Percentiles rank a stretch among this genome's conserved stretches.
phyloP scores from a whole-genome alignment of 2,888 invertebrate genomes.

The Theretra japonica region DNA sequence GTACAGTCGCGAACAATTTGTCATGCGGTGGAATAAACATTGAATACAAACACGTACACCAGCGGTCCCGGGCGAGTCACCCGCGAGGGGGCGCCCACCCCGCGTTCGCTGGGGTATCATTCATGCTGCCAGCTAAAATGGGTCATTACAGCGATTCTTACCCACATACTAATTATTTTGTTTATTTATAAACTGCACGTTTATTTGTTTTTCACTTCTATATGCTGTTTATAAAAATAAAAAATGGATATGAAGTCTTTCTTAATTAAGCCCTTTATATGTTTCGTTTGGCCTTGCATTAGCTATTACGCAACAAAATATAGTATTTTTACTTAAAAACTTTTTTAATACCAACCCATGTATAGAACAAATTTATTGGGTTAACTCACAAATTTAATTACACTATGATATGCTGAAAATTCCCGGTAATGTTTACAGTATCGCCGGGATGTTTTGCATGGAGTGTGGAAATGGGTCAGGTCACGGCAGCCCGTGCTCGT shows the following conservation, averaged over 20 bases:
- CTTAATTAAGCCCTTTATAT: too few relatives aligned
- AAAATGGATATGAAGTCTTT: too few relatives aligned
- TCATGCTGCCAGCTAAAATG: constrained; percentile 50
- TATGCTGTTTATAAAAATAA: too few relatives aligned
- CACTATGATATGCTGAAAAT: background rate
- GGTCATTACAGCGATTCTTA: constrained; percentile 50
- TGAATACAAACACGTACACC: background rate
- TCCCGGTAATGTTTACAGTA: constrained; percentile 2
- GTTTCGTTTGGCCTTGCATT: too few relatives aligned
- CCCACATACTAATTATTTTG: constrained; percentile 41
- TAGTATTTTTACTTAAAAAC: too few relatives aligned
- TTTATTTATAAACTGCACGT: constrained; percentile 35
- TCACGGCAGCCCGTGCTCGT: constrained; percentile 50
- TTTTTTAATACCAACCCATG: too few relatives aligned
- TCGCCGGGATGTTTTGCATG: constrained; percentile 13
- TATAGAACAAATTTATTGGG: background rate
- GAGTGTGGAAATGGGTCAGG: constrained; percentile 68
- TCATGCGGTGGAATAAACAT: background rate
- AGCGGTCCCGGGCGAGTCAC: constrained; percentile 29
- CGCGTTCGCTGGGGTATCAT: constrained; percentile 51
- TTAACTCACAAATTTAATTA: background rate
- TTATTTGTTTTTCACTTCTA: background rate
- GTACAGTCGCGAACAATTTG: background rate
- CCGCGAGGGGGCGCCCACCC: constrained; percentile 31
- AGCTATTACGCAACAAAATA: too few relatives aligned